Base-by-base conservation (phyloP, 2,113 vertebrate species). In the Chamaetylas fuelleborni region DNA sequence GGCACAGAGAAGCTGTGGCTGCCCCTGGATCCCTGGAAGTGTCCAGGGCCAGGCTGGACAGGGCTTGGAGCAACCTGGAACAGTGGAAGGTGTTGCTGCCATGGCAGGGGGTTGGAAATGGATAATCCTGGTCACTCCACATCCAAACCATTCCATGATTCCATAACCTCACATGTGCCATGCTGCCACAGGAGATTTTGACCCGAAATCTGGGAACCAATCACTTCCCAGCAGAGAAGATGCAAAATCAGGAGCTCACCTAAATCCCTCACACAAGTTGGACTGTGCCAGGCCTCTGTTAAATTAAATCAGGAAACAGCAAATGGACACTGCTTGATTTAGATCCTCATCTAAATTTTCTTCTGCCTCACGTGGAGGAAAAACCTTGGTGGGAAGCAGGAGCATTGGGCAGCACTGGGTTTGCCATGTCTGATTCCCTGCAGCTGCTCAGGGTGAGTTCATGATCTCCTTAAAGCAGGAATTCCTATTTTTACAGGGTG, bases 401-500 rank as follows among this genome's bases (percentile, higher is more conserved):
- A 45, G 19, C 7, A 15, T 3, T 8, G 45, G 26, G 69, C 86
- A 91, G 92, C 51, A 2, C 72, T 38, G 28, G 7, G 31, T 89
- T 45, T 91, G 83, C 65, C 2, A 1, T 19, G 31, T 50, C 60
- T 81, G 81, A 91, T 64, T 54, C 73, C 57, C 80, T 72, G 73
- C 95, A 96, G 94, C 91, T 95, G 86, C 69, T 85, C 9, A 0
- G 89, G 45, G 36, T 64, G 82, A 64, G 73, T 76, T 79, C 57
- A 92, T 91, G 85, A 76, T 90, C 93, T 92, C 89, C 81, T 92
- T 28, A 53, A 48, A 76, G 62, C n/a, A 85, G 87, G 89, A 61
- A 79, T 87, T 95, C 60, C 81, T 95, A 3, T 74, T 81, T 90
- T 81, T 47, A 28, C 57, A 40, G 78, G 73, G 28, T 60, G 48